Evolutionary conservation across 2,888 invertebrate species (phyloP), one percentile per base, ranked within the genome.

Genomic region (Holacanthella duospinosa): DNA sequence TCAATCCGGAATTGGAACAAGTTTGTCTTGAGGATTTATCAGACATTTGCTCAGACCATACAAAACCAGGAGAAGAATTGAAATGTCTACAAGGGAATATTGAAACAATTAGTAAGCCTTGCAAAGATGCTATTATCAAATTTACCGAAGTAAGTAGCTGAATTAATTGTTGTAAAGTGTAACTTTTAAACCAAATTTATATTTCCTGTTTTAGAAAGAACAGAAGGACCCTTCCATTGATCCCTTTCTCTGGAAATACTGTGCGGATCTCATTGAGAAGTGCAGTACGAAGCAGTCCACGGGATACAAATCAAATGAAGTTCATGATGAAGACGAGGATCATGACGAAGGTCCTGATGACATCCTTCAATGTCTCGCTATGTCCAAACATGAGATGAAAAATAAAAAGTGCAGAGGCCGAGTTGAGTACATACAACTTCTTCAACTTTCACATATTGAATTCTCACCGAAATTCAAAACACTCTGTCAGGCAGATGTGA

Each of bases 371-470:
- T 99, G 97, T 78, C 82, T 99, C 60, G 89, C 96, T 64, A 81
- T 86, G 43, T 88, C 93, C 77, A 97, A 96, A 79, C 92, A 92
- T 77, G 87, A 91, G 74, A 82, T 84, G 24, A 87, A 88, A 75
- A 75, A 74, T 27, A 80, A 79, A 66, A 92, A 93, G 77, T 97
- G 97, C 78, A 83, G 88, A 68, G 89, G 90, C 43, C 93, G 93
- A 66, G 88, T 99, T 59, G 96, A 97, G 79, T 97, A 99, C 80
- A 94, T 95, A 76, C 97, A 99, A 79, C 81, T 99, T 66, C 88
- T 95, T 66, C 88, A 92, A 1, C 77, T 97, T 69, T 92, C 94
- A 77, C 92, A 93, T 78, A 94, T 92, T 78, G 87, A 87, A 74
- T 97, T 96, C 76, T 91, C 89, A 1, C 88, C 87, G 74, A 92